Percentiles rank a stretch among this genome's conserved stretches.
phyloP scores from a whole-genome alignment of 1,140 invertebrate species.

The Temnothorax nylanderi region DNA sequence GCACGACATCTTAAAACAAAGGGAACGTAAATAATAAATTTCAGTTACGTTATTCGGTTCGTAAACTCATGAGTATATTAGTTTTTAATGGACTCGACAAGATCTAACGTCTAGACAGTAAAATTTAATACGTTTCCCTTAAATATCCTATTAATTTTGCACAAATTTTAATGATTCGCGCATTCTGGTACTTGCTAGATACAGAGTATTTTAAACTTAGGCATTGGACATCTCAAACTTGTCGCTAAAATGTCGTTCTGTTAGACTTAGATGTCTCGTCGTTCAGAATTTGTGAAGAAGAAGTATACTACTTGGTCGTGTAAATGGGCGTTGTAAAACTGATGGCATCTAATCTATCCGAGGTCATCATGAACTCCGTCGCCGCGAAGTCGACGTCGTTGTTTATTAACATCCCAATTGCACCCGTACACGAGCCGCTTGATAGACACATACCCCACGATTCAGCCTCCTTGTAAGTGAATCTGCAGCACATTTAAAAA shows the following conservation, averaged over 20 bases:
- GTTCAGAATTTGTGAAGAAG: neutral
- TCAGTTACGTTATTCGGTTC: neutral
- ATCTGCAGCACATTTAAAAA: constrained; percentile 56
- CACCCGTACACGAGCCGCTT: constrained; percentile 80
- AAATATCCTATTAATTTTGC: neutral
- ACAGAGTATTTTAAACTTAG: neutral
- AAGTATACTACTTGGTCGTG: constrained; percentile 80
- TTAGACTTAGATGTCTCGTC: neutral
- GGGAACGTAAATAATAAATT: neutral
- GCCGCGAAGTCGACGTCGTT: constrained; percentile 79
- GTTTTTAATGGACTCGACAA: neutral
- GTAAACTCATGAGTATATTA: neutral
- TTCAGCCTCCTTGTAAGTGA: constrained; percentile 71
- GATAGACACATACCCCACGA: constrained; percentile 75
- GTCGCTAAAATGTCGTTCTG: neutral
- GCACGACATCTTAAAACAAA: constrained; percentile 76
- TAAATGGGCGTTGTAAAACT: constrained; percentile 82
- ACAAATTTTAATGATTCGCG: neutral
- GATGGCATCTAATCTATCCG: constrained; percentile 77
- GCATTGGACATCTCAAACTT: neutral
- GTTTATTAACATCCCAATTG: constrained; percentile 75
- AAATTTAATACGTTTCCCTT: neutral
- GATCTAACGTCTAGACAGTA: neutral
- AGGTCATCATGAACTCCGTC: constrained; percentile 81
- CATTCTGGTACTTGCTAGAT: neutral